Evolutionary conservation across 2,797 vertebrate genomes (phyloP).

Genomic region (Tragelaphus oryx): DNA sequence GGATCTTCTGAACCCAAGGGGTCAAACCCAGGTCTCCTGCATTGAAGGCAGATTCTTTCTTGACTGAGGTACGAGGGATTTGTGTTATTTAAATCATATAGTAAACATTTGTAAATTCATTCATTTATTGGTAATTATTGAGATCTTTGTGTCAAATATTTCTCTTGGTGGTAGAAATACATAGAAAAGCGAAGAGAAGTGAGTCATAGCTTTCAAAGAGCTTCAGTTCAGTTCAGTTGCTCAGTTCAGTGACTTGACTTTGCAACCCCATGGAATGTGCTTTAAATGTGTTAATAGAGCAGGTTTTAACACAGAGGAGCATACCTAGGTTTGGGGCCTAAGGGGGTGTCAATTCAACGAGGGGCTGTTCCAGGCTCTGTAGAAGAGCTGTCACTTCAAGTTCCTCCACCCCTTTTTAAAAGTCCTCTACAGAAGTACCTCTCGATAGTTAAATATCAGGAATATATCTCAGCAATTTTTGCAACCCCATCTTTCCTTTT

Average conservation of each 20-base stretch:
- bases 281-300: not conserved
- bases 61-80: not conserved
- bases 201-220: not conserved
- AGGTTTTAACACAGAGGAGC: not conserved
- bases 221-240: not conserved
- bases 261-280: not conserved
- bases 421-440: not conserved
- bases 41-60: not conserved
- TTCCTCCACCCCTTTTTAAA: not conserved
- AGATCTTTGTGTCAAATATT: not conserved
- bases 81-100: not conserved
- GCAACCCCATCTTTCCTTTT: not conserved
- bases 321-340: not conserved
- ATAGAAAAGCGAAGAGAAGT: conserved; percentile 9
- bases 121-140: conserved; percentile 7
- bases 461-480: not conserved
- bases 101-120: not conserved
- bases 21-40: not conserved
- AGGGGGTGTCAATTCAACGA: not conserved
- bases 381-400: not conserved
- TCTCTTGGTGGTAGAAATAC: not conserved
- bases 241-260: not conserved
- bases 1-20: not conserved
- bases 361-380: not conserved
- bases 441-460: not conserved